Conservation (phyloP, 2,113 vertebrate genomes). For the Meles meles region DNA sequence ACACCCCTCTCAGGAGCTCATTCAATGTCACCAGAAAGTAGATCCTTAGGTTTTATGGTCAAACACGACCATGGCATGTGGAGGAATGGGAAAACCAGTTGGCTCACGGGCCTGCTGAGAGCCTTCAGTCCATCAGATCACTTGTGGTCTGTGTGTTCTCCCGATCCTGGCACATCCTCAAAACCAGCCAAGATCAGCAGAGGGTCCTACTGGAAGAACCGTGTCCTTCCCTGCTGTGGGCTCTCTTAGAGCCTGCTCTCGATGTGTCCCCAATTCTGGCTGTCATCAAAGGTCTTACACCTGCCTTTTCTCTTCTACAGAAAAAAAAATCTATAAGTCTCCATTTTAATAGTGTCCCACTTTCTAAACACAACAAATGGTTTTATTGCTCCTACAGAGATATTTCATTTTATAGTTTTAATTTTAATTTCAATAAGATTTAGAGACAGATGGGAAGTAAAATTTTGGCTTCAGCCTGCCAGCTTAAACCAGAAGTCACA, state of each 20-base stretch:
- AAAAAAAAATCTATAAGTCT: neutral
- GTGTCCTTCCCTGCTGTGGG: accelerated
- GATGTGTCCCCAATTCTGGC: too few species aligned
- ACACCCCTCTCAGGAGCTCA: too few species aligned
- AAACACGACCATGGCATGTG: neutral
- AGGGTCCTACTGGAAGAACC: neutral
- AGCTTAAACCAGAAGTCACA: neutral
- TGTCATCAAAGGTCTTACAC: neutral
- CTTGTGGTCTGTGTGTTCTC: neutral
- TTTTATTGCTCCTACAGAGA: neutral
- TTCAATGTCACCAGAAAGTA: neutral
- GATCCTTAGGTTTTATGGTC: neutral
- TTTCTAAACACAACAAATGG: neutral
- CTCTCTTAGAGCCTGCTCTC: neutral
- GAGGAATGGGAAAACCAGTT: neutral
- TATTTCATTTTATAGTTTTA: neutral
- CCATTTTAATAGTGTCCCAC: neutral
- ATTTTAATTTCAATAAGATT: neutral
- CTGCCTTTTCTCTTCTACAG: neutral
- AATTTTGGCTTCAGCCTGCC: neutral
- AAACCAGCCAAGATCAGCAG: neutral
- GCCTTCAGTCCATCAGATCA: neutral
- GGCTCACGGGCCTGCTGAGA: neutral
- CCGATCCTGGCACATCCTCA: neutral
- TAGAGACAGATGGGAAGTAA: neutral